phyloP scores from a whole-genome alignment of 2,888 invertebrate genomes.

The Neoscelio sp. region DNA sequence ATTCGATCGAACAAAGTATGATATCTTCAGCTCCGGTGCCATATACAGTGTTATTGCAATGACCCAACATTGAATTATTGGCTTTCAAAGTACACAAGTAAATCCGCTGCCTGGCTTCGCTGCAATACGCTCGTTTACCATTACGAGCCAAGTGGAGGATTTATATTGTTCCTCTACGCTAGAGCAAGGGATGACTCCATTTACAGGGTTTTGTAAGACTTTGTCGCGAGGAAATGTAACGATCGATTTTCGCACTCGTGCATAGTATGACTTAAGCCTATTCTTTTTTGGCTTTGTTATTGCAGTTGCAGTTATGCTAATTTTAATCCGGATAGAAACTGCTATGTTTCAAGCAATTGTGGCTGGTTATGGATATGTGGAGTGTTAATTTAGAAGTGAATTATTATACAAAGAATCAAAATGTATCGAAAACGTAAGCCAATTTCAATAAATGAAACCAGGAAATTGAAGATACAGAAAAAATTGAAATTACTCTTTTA shows the following conservation, averaged over 20 bases:
- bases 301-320: constrained; percentile 28
- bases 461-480: too few relatives aligned
- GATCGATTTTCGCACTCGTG: constrained; percentile 60
- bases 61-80: constrained; percentile 80
- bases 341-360: constrained; percentile 3
- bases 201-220: constrained; percentile 61
- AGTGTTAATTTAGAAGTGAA: not conserved
- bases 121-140: constrained; percentile 71
- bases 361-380: not conserved
- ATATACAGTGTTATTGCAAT: constrained; percentile 79
- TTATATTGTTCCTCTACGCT: constrained; percentile 68
- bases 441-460: too few relatives aligned
- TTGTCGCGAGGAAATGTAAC: constrained; percentile 56
- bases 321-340: constrained; percentile 18
- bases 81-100: constrained; percentile 79
- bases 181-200: constrained; percentile 53
- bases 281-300: constrained; percentile 17
- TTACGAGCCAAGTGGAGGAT: constrained; percentile 76
- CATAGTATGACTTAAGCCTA: constrained; percentile 17
- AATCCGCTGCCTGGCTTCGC: constrained; percentile 79
- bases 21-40: constrained; percentile 68
- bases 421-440: not conserved
- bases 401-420: not conserved
- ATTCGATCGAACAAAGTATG: constrained; percentile 63
- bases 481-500: too few relatives aligned